A percentile compares a stretch with the other conserved stretches of the same genome.
Evolutionary conservation across 2,113 vertebrate species (phyloP).

Genomic region (Microcebus jonahi): DNA sequence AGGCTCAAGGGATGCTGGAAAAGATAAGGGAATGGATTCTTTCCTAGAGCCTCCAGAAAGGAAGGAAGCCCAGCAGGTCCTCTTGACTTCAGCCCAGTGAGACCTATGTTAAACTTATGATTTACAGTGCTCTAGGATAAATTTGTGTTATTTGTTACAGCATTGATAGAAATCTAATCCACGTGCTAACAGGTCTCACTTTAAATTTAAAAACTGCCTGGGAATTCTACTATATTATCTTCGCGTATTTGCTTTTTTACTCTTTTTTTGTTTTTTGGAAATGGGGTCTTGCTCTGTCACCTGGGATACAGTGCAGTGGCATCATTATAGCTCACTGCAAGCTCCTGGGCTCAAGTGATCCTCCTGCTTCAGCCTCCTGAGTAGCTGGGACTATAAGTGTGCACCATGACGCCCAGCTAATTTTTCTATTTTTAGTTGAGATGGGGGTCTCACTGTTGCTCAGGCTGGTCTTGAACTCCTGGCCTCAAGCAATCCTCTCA

Average conservation of each 20-base stretch:
- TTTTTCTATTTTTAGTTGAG: no score
- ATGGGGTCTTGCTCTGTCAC: no score
- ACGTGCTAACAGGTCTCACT: neutral
- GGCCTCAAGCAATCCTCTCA: no score
- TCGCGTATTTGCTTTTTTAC: neutral
- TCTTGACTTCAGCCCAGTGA: neutral
- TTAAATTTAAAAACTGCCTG: constrained; percentile 10
- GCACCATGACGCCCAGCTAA: no score
- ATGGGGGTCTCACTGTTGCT: no score
- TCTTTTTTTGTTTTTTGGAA: no score
- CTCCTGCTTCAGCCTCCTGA: no score
- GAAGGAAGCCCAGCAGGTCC: neutral
- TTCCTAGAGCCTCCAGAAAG: neutral
- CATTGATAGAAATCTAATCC: neutral
- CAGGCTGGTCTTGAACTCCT: no score
- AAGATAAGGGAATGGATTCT: neutral
- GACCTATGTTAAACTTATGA: neutral
- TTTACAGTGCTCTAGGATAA: constrained; percentile 12
- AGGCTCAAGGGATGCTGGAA: neutral
- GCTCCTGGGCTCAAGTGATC: no score
- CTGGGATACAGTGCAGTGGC: no score
- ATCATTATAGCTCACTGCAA: no score
- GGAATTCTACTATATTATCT: neutral
- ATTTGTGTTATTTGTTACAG: neutral
- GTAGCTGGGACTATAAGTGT: no score